A percentile compares a stretch with the other conserved stretches of the same genome.
These are phyloP conservation scores for Oncorhynchus keta DNA, from an alignment of 2,113 vertebrate species.

Conservation along the genomic window DNA sequence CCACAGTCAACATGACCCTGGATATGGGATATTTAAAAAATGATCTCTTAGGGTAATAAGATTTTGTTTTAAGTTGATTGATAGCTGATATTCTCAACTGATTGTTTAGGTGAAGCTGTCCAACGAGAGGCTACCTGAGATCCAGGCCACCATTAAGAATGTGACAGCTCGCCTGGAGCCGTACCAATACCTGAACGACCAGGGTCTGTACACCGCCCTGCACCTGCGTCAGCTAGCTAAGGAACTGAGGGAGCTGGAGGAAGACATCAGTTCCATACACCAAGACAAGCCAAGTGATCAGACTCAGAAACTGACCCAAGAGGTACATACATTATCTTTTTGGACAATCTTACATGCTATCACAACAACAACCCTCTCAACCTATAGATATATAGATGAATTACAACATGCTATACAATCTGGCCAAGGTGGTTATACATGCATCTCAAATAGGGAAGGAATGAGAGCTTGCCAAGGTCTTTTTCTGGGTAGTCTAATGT, in stretches of 20 bases:
- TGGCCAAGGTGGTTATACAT: no score
- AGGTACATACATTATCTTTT: conserved; percentile 47
- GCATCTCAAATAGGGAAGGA: no score
- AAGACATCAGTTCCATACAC: conserved; percentile 27
- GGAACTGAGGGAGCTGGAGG: conserved; percentile 60
- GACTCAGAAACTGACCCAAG: conserved; percentile 48
- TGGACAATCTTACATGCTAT: no score
- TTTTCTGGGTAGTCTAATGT: neutral
- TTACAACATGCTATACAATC: no score
- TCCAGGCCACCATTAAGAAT: conserved; percentile 47
- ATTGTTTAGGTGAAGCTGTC: conserved; percentile 46
- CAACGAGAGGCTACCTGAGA: conserved; percentile 45
- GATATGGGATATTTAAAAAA: no score
- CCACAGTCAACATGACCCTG: no score
- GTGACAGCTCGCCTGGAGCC: conserved; percentile 53
- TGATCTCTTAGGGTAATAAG: no score
- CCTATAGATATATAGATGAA: no score
- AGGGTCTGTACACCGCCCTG: conserved; percentile 59
- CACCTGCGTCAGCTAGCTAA: conserved; percentile 50
- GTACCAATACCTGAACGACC: conserved; percentile 57
- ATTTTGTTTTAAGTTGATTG: no score
- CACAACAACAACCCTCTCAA: no score
- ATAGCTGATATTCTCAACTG: no score
- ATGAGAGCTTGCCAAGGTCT: no score
- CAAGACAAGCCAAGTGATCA: conserved; percentile 29